phyloP scores from a whole-genome alignment of 2,797 vertebrate genomes.

The Alectoris magna region DNA sequence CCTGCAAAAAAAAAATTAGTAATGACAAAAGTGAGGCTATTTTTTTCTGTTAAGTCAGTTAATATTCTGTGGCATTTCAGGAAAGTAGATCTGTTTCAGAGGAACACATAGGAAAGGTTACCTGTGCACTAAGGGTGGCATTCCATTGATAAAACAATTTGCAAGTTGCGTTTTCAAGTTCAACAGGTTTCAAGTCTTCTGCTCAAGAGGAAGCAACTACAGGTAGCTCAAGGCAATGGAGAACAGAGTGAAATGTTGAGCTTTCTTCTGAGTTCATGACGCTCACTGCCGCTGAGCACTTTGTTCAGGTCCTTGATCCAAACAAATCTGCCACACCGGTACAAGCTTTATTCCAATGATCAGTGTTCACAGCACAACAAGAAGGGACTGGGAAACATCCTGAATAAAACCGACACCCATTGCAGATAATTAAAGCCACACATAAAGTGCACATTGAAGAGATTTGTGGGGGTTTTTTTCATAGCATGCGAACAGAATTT shows the following conservation, averaged over 20 bases:
- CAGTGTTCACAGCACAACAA: neutral
- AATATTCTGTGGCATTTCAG: neutral
- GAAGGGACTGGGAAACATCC: neutral
- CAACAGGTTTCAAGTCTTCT: no score
- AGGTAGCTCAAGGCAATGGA: neutral
- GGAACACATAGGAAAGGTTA: neutral
- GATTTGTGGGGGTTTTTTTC: neutral
- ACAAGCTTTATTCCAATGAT: neutral
- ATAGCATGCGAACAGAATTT: neutral
- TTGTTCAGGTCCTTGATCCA: neutral
- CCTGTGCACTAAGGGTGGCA: neutral
- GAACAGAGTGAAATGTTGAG: neutral
- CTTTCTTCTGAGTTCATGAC: neutral
- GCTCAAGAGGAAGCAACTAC: neutral
- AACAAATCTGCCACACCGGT: fast-evolving
- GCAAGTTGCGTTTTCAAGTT: neutral
- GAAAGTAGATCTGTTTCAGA: neutral
- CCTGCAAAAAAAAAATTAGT: neutral
- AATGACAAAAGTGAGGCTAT: neutral
- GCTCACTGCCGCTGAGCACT: neutral
- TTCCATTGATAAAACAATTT: neutral
- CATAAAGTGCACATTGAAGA: neutral
- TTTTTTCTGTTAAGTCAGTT: neutral
- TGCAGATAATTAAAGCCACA: neutral
- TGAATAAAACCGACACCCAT: neutral